Evolutionary conservation across 2,797 vertebrate genomes (phyloP).

Genomic region (Anomalospiza imberbis): DNA sequence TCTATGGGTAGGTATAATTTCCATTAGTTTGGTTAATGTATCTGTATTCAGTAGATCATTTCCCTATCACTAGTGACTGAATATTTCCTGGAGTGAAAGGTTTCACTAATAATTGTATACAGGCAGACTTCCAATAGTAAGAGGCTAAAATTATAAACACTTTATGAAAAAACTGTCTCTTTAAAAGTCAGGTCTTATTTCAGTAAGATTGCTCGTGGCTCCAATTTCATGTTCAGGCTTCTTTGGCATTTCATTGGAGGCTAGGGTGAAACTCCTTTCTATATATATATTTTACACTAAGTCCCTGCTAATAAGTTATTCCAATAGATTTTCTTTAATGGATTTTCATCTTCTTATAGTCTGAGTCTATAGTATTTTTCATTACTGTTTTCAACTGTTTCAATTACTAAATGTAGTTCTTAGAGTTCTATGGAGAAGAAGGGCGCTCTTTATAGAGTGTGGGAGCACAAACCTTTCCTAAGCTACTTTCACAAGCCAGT

Average conservation of each 20-base stretch:
- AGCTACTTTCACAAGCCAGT: background rate
- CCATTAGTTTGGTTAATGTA: background rate
- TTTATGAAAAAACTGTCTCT: conserved; percentile 36
- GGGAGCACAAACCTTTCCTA: background rate
- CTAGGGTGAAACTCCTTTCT: conserved; percentile 42
- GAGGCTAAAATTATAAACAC: conserved; percentile 35
- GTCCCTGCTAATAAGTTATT: conserved; percentile 43
- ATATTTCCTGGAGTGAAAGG: background rate
- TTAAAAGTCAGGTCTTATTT: conserved; percentile 58
- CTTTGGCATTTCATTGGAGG: conserved; percentile 63
- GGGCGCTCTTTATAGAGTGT: background rate
- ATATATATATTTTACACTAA: conserved; percentile 48
- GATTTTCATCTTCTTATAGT: conserved; percentile 23
- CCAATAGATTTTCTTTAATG: conserved; percentile 38
- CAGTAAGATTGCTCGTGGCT: conserved; percentile 37
- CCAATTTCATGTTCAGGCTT: conserved; percentile 55
- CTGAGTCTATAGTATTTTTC: background rate
- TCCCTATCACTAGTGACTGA: background rate
- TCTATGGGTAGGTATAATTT: background rate
- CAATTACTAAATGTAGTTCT: conserved; percentile 8
- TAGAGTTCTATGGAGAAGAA: background rate
- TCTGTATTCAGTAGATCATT: background rate
- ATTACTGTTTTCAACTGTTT: background rate
- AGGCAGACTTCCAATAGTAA: background rate
- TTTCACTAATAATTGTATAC: background rate